phyloP scores from a whole-genome alignment of 2,888 invertebrate species.

The Fabriciana adippe region DNA sequence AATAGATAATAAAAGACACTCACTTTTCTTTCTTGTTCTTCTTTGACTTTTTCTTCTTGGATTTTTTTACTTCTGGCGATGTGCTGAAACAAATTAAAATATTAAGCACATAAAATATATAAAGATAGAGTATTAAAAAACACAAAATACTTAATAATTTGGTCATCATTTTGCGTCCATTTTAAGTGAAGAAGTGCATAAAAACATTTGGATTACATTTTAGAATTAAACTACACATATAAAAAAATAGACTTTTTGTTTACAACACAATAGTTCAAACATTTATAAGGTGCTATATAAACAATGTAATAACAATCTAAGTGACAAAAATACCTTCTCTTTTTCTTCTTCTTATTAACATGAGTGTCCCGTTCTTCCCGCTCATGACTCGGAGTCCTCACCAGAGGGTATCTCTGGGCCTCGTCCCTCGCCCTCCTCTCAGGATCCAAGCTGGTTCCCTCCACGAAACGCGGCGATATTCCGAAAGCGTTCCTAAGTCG shows the following conservation, averaged over 20 bases:
- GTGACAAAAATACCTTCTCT: slow-evolving; percentile 82
- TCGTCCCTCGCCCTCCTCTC: slow-evolving; percentile 83
- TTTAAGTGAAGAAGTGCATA: no score
- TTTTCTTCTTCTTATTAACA: slow-evolving; percentile 86
- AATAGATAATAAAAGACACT: slow-evolving; percentile 54
- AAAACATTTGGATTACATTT: no score
- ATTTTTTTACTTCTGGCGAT: slow-evolving; percentile 87
- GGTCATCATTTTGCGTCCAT: neutral
- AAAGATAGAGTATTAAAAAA: neutral
- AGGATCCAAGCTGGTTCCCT: slow-evolving; percentile 95
- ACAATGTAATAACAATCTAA: neutral
- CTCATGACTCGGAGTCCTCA: slow-evolving; percentile 89
- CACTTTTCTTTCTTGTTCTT: slow-evolving; percentile 89
- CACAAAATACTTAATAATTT: neutral
- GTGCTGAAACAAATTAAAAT: slow-evolving; percentile 74
- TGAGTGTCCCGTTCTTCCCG: slow-evolving; percentile 69
- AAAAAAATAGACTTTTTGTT: no score
- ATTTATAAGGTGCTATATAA: neutral
- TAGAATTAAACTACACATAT: no score
- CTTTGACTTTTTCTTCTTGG: slow-evolving; percentile 91
- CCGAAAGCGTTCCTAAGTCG: slow-evolving; percentile 96
- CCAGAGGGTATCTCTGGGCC: slow-evolving; percentile 85
- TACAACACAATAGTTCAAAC: no score
- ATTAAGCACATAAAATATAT: neutral
- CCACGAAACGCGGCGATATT: slow-evolving; percentile 95